These are phyloP conservation scores for Atta texana DNA, from an alignment of 1,140 invertebrate genomes.

Conservation along the genomic window DNA sequence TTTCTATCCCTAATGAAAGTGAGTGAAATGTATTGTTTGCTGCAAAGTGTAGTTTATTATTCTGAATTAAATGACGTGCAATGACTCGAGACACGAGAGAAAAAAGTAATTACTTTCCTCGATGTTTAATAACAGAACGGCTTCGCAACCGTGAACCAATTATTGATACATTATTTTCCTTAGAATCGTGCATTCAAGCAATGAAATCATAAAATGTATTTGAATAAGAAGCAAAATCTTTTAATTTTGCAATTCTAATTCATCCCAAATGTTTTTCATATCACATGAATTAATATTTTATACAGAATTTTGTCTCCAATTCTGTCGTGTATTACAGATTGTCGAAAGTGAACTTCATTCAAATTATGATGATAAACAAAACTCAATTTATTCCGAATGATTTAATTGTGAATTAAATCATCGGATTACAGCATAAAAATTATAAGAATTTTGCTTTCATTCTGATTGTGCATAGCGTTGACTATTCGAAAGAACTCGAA, in stretches of 20 bases:
- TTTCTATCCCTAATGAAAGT: conserved; percentile 31
- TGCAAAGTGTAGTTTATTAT: conserved; percentile 17
- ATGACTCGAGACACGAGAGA: conserved; percentile 35
- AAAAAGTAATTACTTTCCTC: conserved; percentile 18
- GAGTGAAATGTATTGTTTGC: background rate
- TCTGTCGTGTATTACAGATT: background rate
- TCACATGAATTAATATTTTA: background rate
- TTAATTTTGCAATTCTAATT: background rate
- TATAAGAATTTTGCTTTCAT: conserved; percentile 8
- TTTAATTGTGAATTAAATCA: background rate
- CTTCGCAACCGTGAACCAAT: background rate
- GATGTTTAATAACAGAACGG: background rate
- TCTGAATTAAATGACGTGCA: conserved; percentile 12
- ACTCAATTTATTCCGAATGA: background rate
- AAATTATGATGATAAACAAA: background rate
- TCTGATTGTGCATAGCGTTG: background rate
- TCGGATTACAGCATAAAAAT: conserved; percentile 10
- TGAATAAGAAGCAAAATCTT: background rate
- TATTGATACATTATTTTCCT: conserved; percentile 11
- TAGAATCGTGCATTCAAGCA: background rate
- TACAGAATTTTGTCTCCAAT: background rate
- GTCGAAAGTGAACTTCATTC: background rate
- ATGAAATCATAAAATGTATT: background rate
- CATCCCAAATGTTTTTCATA: background rate
- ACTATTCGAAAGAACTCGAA: background rate